Conservation (phyloP, 2,797 vertebrate genomes). For the Rhinoraja longicauda region DNA sequence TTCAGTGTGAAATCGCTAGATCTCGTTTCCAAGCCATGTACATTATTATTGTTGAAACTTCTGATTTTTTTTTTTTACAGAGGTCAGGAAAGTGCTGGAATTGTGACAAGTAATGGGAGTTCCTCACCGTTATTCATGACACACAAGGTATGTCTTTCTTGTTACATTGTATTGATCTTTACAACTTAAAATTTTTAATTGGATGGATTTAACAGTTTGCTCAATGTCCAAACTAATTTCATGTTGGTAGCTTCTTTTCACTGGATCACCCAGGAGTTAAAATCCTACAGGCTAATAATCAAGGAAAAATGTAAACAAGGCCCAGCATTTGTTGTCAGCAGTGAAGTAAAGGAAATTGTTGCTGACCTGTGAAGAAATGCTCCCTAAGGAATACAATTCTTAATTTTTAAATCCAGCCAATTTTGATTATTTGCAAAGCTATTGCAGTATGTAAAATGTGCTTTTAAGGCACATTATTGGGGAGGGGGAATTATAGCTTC, state of each 20-base stretch:
- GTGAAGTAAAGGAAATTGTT: too few relatives aligned
- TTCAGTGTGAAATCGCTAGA: not conserved
- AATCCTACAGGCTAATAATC: not conserved
- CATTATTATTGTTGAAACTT: constrained; percentile 16
- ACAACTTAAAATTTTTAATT: not conserved
- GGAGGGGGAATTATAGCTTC: too few relatives aligned
- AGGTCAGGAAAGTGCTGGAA: constrained; percentile 93
- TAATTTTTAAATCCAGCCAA: too few relatives aligned
- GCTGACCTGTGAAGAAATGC: too few relatives aligned
- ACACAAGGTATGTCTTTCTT: constrained; percentile 71
- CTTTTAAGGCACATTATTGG: too few relatives aligned
- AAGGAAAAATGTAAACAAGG: not conserved
- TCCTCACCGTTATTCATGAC: constrained; percentile 72
- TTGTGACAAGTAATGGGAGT: constrained; percentile 87
- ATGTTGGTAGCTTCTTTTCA: not conserved
- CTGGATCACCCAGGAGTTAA: not conserved
- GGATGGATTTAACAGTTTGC: too few relatives aligned
- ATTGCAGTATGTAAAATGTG: too few relatives aligned
- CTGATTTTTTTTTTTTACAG: constrained; percentile 51
- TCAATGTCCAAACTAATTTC: not conserved
- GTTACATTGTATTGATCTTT: not conserved
- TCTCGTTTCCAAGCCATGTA: not conserved
- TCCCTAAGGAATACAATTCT: too few relatives aligned
- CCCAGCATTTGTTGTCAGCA: too few relatives aligned
- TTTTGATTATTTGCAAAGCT: too few relatives aligned